These are phyloP conservation scores for Scelioninae gen. 2 DNA, from an alignment of 2,888 invertebrate species.

Conservation along the genomic window DNA sequence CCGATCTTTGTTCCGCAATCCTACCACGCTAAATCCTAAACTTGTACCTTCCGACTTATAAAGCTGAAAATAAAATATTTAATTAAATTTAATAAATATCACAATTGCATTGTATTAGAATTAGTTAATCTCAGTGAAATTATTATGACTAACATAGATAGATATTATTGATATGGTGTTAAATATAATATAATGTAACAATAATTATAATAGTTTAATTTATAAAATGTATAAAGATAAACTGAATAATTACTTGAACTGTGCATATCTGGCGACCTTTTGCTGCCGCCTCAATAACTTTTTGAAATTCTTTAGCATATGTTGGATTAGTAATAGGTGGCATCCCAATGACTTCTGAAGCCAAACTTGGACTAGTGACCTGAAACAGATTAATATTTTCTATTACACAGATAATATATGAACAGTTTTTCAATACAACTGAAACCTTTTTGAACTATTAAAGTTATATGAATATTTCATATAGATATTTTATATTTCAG, in stretches of 20 bases:
- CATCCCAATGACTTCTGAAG: constrained; percentile 74
- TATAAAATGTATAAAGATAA: background rate
- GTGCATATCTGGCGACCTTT: constrained; percentile 79
- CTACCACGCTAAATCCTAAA: constrained; percentile 84
- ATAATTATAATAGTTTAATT: too few relatives aligned
- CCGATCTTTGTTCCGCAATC: constrained; percentile 78
- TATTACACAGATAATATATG: background rate
- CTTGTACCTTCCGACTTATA: constrained; percentile 81
- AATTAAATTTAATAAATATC: too few relatives aligned
- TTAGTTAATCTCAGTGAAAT: constrained; percentile 2
- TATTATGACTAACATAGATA: too few relatives aligned
- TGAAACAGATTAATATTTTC: constrained; percentile 61
- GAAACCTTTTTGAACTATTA: too few relatives aligned
- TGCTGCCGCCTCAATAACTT: constrained; percentile 78
- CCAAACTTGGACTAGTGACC: constrained; percentile 75
- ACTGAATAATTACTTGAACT: constrained; percentile 75
- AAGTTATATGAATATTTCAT: too few relatives aligned
- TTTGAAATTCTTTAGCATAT: constrained; percentile 78
- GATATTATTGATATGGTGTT: too few relatives aligned
- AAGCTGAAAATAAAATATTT: constrained; percentile 72
- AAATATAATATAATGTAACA: too few relatives aligned
- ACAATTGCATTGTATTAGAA: too few relatives aligned
- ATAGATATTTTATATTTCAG: too few relatives aligned
- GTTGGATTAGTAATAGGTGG: constrained; percentile 77
- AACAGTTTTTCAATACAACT: too few relatives aligned